Conservation (phyloP, 2,113 vertebrate species). For the Ifrita kowaldi region DNA sequence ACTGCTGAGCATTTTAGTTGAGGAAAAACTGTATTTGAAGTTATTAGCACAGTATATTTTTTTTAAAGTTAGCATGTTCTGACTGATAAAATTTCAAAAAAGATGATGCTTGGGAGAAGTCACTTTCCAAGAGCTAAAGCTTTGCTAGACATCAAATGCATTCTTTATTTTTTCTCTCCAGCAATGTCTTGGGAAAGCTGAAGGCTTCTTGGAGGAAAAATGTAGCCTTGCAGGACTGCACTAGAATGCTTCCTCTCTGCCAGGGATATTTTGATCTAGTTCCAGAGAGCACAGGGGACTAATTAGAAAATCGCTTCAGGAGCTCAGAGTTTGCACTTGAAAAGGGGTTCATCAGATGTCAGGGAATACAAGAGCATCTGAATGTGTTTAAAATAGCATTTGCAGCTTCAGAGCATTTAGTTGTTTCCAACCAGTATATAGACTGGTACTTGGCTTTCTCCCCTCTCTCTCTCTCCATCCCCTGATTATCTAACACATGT, state of each 20-base stretch:
- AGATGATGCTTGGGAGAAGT: background rate
- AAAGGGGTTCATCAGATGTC: slow-evolving; percentile 14
- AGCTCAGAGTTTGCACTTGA: slow-evolving; percentile 10
- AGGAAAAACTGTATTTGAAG: background rate
- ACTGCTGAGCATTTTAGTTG: background rate
- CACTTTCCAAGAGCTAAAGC: background rate
- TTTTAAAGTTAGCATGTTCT: slow-evolving; percentile 1
- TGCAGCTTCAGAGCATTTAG: background rate
- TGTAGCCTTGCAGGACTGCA: background rate
- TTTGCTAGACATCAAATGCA: slow-evolving; percentile 34
- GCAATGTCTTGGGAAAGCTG: background rate
- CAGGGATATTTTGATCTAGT: slow-evolving; percentile 27
- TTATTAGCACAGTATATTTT: background rate
- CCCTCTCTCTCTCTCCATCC: background rate
- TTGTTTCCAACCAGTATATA: background rate
- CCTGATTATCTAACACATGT: background rate
- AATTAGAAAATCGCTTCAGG: slow-evolving; percentile 48
- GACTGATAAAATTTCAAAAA: background rate
- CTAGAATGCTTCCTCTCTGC: background rate
- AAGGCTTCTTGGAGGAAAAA: background rate
- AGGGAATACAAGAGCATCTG: background rate
- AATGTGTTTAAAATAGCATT: background rate
- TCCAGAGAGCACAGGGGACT: slow-evolving; percentile 16
- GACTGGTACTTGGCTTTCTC: background rate
- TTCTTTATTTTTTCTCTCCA: slow-evolving; percentile 28